These are phyloP conservation scores for Herminia tarsipennalis DNA, from an alignment of 2,888 invertebrate genomes.

Conservation along the genomic window DNA sequence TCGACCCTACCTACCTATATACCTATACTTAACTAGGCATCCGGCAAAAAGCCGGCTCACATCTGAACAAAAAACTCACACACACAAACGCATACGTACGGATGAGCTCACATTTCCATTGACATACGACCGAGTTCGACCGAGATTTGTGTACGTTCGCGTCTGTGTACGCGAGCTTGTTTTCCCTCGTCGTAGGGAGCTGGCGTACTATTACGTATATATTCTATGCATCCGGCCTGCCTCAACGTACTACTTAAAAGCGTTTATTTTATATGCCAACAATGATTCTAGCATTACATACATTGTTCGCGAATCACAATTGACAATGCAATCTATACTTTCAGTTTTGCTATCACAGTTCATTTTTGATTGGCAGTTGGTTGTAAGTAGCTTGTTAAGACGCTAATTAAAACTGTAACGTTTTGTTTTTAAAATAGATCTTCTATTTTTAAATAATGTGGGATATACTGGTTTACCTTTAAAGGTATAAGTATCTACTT, in stretches of 20 bases:
- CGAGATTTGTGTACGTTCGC: no score
- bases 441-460: no score
- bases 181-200: no score
- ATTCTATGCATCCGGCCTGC: slow-evolving; percentile 67
- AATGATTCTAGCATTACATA: slow-evolving; percentile 33
- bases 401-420: slow-evolving; percentile 9
- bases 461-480: no score
- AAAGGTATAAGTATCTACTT: no score
- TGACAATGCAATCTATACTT: slow-evolving; percentile 12
- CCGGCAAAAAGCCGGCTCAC: no score
- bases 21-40: slow-evolving; percentile 30
- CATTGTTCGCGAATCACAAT: slow-evolving; percentile 21
- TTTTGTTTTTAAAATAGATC: neutral
- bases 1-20: slow-evolving; percentile 41
- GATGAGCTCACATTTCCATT: no score
- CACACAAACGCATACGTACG: no score
- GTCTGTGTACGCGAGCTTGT: no score
- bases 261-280: slow-evolving; percentile 48
- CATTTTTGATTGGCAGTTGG: slow-evolving; percentile 5
- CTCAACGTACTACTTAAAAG: slow-evolving; percentile 56
- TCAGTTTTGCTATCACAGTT: slow-evolving; percentile 1
- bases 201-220: no score
- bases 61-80: no score
- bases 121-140: no score
- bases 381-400: neutral